Evolutionary conservation across 1,140 invertebrate species (phyloP), one percentile per base, ranked within the genome.

Genomic region (Fopius arisanus): DNA sequence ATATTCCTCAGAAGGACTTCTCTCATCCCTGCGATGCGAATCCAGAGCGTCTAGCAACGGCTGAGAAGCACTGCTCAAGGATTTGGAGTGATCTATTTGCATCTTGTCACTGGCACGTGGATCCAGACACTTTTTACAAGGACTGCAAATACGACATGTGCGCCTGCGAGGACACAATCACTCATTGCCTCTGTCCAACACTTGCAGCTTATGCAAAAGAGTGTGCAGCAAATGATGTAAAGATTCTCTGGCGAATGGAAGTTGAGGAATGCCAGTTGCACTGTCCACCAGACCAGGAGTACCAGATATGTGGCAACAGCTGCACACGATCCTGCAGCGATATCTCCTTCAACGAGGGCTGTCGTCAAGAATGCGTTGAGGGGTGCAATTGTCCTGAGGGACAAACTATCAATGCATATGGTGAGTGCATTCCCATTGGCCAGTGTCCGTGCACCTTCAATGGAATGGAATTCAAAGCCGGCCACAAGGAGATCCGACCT

Each of bases 71-170:
- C 75, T 96, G 94, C 75, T 90, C 88, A 6, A 91, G 91, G 79
- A 84, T 95, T 29, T 92, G 92, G 70, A 91, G 91, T 23, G 89
- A 91, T n/a, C 78, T 94, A 37, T 95, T 95, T 83, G 89, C 89
- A 84, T 87, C 91, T 91, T 97, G 95, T 74, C 94, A 94, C 80
- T 91, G 91, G 87, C 87, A 91, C 77, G 94, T 96, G 10, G 94
- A 96, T 82, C 93, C 94, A 1, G 90, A 92, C 41, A 87, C 91
- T 12, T 96, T 91, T 85, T 94, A 95, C 84, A 90, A 93, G 75
- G 91, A 95, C 82, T 97, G 96, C 83, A 80, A 96, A 73, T 96
- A 94, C 84, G 96, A 97, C 82, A 91, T 96, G 85, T 97, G 96
- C 81, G 91, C 94, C 12, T 97, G 96, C 84, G 90, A 92, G 66